These are phyloP conservation scores for Clistopyga incitator DNA, from an alignment of 2,888 invertebrate species.

Conservation along the genomic window DNA sequence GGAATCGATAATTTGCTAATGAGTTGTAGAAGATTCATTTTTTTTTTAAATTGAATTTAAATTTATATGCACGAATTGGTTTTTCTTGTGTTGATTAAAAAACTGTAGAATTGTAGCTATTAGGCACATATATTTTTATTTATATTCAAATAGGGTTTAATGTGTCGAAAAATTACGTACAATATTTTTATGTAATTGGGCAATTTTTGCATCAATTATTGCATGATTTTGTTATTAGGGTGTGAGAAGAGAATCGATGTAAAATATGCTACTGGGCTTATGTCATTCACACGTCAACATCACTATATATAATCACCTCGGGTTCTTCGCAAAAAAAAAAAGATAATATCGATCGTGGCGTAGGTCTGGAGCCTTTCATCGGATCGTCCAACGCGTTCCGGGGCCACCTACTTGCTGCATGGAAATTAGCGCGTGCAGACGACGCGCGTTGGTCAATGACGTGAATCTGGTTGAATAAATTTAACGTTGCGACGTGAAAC, in stretches of 20 bases:
- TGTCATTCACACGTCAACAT: neutral
- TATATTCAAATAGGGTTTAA: neutral
- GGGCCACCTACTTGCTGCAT: slow-evolving; percentile 53
- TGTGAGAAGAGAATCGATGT: neutral
- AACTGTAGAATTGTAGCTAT: too few species aligned
- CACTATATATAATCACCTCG: neutral
- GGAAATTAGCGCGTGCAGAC: slow-evolving; percentile 54
- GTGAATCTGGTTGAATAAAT: slow-evolving; percentile 63
- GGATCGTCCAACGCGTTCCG: slow-evolving; percentile 32
- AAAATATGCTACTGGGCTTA: neutral
- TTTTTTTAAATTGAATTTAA: too few species aligned
- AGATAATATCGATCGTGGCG: slow-evolving; percentile 16
- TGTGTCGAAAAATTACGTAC: too few species aligned
- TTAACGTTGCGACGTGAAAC: slow-evolving; percentile 38
- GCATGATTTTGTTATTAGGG: neutral
- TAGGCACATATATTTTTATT: neutral
- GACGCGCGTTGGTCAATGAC: slow-evolving; percentile 53
- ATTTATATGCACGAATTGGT: too few species aligned
- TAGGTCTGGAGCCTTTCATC: slow-evolving; percentile 38
- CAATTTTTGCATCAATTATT: neutral
- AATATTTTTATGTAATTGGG: too few species aligned
- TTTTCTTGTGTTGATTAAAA: too few species aligned
- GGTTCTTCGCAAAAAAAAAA: neutral
- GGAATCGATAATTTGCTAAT: too few species aligned
- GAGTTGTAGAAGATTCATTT: too few species aligned